Percentiles rank a stretch among this genome's conserved stretches.
phyloP scores from a whole-genome alignment of 1,140 invertebrate species.

The Pseudobourletiella spinata region DNA sequence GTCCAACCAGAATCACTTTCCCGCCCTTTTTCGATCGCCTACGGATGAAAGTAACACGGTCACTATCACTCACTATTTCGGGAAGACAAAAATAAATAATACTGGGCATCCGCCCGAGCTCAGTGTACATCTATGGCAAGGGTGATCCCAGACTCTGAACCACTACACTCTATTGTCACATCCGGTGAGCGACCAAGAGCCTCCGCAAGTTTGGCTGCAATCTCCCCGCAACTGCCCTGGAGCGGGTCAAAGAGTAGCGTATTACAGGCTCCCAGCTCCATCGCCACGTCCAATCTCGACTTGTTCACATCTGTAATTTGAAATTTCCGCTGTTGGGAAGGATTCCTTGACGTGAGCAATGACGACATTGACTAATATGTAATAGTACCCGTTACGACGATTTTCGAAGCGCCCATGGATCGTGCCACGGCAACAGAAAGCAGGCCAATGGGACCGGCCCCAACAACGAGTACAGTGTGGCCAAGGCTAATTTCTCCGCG shows the following conservation, averaged over 20 bases:
- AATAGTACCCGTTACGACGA: conserved; percentile 78
- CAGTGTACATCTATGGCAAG: conserved; percentile 28
- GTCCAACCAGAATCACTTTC: too few relatives aligned
- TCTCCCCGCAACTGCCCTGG: conserved; percentile 47
- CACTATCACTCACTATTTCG: too few relatives aligned
- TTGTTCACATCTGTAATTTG: conserved; percentile 64
- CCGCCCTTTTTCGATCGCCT: too few relatives aligned
- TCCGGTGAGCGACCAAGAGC: conserved; percentile 60
- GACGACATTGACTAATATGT: too few relatives aligned
- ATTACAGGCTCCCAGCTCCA: conserved; percentile 69
- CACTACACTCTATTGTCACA: conserved; percentile 59
- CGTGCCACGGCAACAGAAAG: conserved; percentile 72
- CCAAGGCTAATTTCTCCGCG: conserved; percentile 63
- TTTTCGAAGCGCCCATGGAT: conserved; percentile 74
- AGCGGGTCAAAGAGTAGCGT: conserved; percentile 44
- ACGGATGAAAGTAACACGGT: too few relatives aligned
- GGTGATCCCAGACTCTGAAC: conserved; percentile 29
- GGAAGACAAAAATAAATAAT: too few relatives aligned
- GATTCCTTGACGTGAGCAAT: too few relatives aligned
- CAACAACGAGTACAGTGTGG: conserved; percentile 70
- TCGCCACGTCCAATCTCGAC: conserved; percentile 69
- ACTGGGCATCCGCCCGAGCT: too few relatives aligned
- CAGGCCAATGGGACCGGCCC: conserved; percentile 83
- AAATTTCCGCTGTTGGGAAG: too few relatives aligned
- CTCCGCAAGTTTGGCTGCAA: conserved; percentile 53